These are phyloP conservation scores for Semnopithecus entellus DNA, from an alignment of 2,113 vertebrate species.

Conservation along the genomic window DNA sequence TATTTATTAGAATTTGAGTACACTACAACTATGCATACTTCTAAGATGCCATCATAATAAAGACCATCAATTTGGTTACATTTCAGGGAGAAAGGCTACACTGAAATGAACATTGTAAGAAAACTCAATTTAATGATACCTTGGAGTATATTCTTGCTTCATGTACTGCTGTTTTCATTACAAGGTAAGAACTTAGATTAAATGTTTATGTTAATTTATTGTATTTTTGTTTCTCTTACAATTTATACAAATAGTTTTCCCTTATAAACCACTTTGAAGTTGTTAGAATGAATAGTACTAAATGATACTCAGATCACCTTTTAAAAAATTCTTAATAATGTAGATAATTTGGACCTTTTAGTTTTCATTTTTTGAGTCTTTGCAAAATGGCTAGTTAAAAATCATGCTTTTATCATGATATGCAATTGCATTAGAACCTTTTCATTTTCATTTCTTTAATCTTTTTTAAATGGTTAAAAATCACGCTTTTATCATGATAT, in stretches of 20 bases:
- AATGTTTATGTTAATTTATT: background rate
- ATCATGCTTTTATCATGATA: background rate
- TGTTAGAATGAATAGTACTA: background rate
- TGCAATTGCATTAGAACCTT: background rate
- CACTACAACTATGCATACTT: constrained; percentile 24
- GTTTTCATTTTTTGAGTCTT: background rate
- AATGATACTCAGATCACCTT: background rate
- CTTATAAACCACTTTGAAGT: background rate
- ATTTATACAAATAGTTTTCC: background rate
- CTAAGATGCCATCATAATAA: constrained; percentile 90
- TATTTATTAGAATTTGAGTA: constrained; percentile 61
- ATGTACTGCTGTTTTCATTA: constrained; percentile 87
- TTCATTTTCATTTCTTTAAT: background rate
- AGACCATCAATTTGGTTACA: constrained; percentile 76
- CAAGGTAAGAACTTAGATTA: constrained; percentile 89
- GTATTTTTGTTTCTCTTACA: background rate
- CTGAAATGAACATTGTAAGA: constrained; percentile 96
- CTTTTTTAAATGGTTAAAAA: background rate
- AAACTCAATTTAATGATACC: constrained; percentile 93
- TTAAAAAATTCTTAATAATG: constrained; percentile 21
- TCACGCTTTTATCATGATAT: background rate
- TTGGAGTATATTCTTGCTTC: constrained; percentile 89
- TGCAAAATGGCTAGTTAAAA: background rate
- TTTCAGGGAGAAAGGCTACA: constrained; percentile 84
- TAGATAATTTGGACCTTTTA: background rate